phyloP scores from a whole-genome alignment of 2,888 invertebrate species.

The Chirona hameri region DNA sequence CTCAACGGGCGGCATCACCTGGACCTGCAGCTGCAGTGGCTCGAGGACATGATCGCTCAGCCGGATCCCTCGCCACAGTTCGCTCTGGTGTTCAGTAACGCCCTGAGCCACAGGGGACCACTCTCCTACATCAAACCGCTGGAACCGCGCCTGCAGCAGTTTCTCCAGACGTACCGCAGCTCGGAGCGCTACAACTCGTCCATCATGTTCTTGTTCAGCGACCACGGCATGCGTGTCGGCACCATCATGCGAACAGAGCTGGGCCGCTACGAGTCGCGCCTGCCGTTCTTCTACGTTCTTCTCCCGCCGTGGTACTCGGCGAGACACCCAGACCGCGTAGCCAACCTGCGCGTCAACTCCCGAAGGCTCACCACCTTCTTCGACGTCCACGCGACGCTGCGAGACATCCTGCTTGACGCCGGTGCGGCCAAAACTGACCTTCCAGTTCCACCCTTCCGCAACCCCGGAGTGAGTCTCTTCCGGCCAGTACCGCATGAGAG shows the following conservation, averaged over 20 bases:
- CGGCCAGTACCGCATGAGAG: background rate
- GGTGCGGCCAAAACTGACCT: background rate
- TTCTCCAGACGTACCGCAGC: background rate
- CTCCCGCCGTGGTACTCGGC: background rate
- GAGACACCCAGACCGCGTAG: background rate
- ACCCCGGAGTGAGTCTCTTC: background rate
- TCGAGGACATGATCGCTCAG: background rate
- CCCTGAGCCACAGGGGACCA: background rate
- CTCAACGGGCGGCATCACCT: background rate
- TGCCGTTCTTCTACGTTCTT: background rate
- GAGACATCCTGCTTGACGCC: background rate
- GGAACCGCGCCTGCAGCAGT: background rate
- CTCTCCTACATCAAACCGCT: background rate
- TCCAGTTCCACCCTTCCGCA: background rate
- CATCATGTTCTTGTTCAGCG: background rate
- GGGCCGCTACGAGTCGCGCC: background rate
- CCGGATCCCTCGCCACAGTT: background rate
- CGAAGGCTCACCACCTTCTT: background rate
- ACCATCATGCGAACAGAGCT: background rate
- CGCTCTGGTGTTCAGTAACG: background rate
- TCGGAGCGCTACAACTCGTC: background rate
- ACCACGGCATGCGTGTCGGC: background rate
- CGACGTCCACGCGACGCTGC: conserved; percentile 3
- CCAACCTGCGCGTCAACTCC: background rate
- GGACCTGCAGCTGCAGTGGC: conserved; percentile 3